phyloP scores from a whole-genome alignment of 2,113 vertebrate species.

The Chionomys nivalis region DNA sequence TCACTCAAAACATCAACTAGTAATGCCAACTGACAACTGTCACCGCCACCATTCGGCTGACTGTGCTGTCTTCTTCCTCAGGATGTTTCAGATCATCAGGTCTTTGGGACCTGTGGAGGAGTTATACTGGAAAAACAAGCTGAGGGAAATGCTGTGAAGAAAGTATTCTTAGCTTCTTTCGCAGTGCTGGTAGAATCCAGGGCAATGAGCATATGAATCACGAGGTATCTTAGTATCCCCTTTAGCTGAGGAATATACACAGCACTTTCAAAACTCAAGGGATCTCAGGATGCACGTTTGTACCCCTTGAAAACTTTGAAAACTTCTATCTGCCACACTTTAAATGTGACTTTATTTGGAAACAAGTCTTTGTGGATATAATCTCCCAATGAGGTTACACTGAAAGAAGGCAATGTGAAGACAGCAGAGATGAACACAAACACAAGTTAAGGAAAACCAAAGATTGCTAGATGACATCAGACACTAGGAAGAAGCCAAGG shows the following conservation, averaged over 20 bases:
- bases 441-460: neutral
- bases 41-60: neutral
- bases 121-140: neutral
- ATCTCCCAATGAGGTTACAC: neutral
- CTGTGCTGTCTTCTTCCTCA: neutral
- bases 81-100: neutral
- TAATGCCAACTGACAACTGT: neutral
- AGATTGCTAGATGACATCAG: neutral
- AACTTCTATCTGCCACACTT: neutral
- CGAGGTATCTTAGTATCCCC: neutral
- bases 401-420: slow-evolving; percentile 8
- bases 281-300: neutral
- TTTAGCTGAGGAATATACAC: neutral
- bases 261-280: neutral
- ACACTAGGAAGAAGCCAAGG: neutral
- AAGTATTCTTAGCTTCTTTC: neutral
- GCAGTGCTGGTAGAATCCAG: neutral
- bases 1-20: neutral
- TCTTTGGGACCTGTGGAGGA: neutral
- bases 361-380: neutral
- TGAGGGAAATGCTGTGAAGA: neutral
- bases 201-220: neutral
- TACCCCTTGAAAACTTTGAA: neutral
- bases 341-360: slow-evolving; percentile 18
- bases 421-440: neutral